Evolutionary conservation across 2,113 vertebrate genomes (phyloP), one percentile per base, ranked within the genome.

Genomic region (Micromys minutus): DNA sequence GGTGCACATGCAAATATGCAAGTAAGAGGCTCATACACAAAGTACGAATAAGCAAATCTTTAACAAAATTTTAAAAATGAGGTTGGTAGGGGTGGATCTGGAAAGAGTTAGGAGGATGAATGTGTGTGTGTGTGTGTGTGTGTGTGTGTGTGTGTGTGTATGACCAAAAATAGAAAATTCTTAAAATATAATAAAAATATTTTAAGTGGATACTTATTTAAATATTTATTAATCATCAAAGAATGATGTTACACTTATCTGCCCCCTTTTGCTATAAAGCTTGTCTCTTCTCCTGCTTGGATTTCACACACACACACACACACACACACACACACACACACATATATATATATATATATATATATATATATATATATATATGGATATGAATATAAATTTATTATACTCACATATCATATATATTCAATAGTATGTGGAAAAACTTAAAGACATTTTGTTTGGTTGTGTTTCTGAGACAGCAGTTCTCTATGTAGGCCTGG

Each of bases 181-280:
- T 42, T n/a, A 59, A 79, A 52, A 52, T 59, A 29, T 39, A 59
- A 22, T 39, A 59, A 59, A 59, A 83, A 15, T 29, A 39, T 83
- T 83, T 81, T 17, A 59, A 81, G 4, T 81, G 22, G 0, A 50
- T 11, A 17, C 16, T 16, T 61, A 36, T n/a, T 85, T 47, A 86
- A 59, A 67, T 76, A 55, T 81, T 87, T 90, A 29, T 57, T 87
- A 87, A 80, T 94, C 63, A 42, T 69, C 89, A 50, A 59, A 89
- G 45, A 55, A 76, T 31, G 24, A 26, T 90, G 45, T 65, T 83
- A 55, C 10, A 24, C 47, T 63, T 55, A 57, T 81, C 55, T 83
- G 34, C 31, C 29, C 22, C 7, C 12, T 22, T 75, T 61, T 17
- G 17, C 19, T 71, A 42, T 36, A 22, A 7, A 69, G 19, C 39